phyloP scores from a whole-genome alignment of 2,888 invertebrate species.

The Microctonus hyperodae region DNA sequence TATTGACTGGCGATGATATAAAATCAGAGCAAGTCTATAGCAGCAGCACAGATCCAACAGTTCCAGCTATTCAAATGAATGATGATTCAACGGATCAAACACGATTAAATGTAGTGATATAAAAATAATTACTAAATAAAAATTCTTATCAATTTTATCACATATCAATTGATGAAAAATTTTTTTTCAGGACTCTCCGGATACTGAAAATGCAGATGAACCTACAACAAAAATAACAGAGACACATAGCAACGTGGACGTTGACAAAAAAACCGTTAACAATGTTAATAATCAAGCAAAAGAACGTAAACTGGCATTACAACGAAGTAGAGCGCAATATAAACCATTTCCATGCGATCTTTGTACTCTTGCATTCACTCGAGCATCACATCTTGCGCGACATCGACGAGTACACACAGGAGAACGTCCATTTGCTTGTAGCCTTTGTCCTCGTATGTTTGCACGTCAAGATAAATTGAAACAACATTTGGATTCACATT shows the following conservation, averaged over 20 bases:
- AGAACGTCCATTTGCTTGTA: constrained; percentile 74
- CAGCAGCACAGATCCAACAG: constrained; percentile 49
- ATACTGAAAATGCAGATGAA: constrained; percentile 40
- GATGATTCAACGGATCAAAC: constrained; percentile 37
- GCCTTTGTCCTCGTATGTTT: constrained; percentile 74
- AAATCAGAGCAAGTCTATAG: constrained; percentile 48
- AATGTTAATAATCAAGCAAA: constrained; percentile 35
- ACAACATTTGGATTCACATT: constrained; percentile 65
- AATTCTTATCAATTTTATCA: neutral
- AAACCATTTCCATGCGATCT: constrained; percentile 59
- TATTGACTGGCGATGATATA: constrained; percentile 25
- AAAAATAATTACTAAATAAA: constrained; percentile 16
- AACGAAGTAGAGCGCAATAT: constrained; percentile 52
- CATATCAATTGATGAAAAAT: neutral
- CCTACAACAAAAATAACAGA: constrained; percentile 32
- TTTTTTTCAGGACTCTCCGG: constrained; percentile 45
- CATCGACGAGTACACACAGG: constrained; percentile 78
- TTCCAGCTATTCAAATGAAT: constrained; percentile 54
- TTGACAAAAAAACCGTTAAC: neutral
- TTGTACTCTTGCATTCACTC: constrained; percentile 67
- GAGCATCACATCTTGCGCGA: constrained; percentile 74
- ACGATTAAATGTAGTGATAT: constrained; percentile 30
- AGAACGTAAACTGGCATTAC: constrained; percentile 34
- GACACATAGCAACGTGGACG: neutral
- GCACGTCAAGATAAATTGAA: constrained; percentile 77